These are phyloP conservation scores for Ctenochaetus hawaiiensis DNA, from an alignment of 2,797 vertebrate genomes.

Conservation along the genomic window DNA sequence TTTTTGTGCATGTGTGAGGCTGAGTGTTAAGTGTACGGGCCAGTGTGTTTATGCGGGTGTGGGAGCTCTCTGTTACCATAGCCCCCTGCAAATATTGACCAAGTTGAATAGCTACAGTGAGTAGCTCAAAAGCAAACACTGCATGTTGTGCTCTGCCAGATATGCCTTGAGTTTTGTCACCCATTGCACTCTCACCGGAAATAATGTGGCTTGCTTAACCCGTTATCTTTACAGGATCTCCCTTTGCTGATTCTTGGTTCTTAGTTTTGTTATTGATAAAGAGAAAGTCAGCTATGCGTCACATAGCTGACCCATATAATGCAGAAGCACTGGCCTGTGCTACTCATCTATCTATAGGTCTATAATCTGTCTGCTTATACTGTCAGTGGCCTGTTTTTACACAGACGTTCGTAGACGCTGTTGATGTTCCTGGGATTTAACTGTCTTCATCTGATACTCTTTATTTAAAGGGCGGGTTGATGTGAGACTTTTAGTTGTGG, in stretches of 20 bases:
- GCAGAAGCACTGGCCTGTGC: conserved; percentile 17
- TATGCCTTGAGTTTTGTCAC: conserved; percentile 54
- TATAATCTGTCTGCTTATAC: conserved; percentile 43
- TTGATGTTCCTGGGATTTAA: conserved; percentile 38
- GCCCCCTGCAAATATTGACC: conserved; percentile 81
- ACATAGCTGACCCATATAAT: conserved; percentile 45
- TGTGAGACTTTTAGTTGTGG: conserved; percentile 26
- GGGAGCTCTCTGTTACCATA: conserved; percentile 76
- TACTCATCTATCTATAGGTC: conserved; percentile 42
- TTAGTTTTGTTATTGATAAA: conserved; percentile 12
- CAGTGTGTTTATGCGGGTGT: conserved; percentile 67
- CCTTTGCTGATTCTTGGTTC: conserved; percentile 15
- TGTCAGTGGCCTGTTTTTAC: conserved; percentile 46
- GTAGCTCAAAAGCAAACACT: conserved; percentile 64
- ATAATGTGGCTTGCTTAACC: conserved; percentile 30
- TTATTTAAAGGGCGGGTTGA: conserved; percentile 44
- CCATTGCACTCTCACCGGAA: conserved; percentile 29
- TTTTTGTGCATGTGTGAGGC: conserved; percentile 54
- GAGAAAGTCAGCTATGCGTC: conserved; percentile 1
- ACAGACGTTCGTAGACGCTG: conserved; percentile 32
- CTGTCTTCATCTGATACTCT: conserved; percentile 43
- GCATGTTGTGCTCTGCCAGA: conserved; percentile 47
- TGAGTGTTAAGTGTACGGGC: conserved; percentile 32
- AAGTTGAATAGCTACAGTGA: conserved; percentile 72
- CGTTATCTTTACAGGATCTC: conserved; percentile 5